Percentiles rank a stretch among this genome's conserved stretches.
Evolutionary conservation across 1,140 invertebrate genomes (phyloP).

Genomic region (Drosophila rufa): DNA sequence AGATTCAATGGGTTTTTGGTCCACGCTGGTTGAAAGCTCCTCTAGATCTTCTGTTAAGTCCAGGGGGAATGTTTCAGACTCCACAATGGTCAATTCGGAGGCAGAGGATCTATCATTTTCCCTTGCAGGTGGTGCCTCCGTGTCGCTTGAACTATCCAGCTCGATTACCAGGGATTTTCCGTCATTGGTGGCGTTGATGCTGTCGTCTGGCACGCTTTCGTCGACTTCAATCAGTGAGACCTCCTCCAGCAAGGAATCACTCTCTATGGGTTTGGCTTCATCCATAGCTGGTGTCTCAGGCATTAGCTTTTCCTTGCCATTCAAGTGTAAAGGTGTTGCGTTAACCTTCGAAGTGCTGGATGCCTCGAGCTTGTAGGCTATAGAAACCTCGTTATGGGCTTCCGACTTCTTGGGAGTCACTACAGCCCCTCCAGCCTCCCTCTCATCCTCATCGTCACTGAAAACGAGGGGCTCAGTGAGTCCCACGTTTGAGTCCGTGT

Average conservation of each 20-base stretch:
- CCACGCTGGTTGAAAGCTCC: neutral
- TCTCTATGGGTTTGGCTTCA: neutral
- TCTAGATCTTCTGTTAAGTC: neutral
- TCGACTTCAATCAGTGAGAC: conserved; percentile 32
- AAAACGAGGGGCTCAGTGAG: conserved; percentile 57
- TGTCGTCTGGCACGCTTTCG: conserved; percentile 10
- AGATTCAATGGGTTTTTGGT: neutral
- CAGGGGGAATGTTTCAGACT: neutral
- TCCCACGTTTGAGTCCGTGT: conserved; percentile 54
- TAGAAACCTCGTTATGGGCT: neutral
- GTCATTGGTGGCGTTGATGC: neutral
- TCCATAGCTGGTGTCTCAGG: neutral
- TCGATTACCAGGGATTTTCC: conserved; percentile 5
- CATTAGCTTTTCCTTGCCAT: neutral
- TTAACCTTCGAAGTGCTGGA: neutral
- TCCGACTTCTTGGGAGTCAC: conserved; percentile 2
- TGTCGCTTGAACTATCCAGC: conserved; percentile 9
- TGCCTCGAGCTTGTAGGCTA: conserved; percentile 1
- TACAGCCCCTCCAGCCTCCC: neutral
- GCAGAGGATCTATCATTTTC: neutral
- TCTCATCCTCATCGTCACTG: conserved; percentile 57
- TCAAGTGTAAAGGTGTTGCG: too few species aligned
- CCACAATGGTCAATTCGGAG: neutral
- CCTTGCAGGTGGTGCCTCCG: neutral
- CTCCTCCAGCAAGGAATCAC: conserved; percentile 8